Evolutionary conservation across 2,113 vertebrate species (phyloP).

Genomic region (Neoarius graeffei): DNA sequence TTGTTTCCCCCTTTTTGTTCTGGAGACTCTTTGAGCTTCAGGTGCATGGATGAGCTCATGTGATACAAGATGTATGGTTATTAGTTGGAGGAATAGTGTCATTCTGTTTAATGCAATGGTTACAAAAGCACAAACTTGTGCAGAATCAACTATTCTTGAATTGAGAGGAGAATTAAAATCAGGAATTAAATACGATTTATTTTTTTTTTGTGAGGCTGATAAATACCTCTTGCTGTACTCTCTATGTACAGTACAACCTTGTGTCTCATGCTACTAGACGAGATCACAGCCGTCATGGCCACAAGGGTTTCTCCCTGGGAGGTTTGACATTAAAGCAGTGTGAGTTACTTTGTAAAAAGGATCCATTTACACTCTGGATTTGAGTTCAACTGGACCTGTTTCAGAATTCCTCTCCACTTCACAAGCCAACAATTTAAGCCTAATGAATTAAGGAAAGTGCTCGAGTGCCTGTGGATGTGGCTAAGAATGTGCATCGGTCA

Average conservation of each 20-base stretch:
- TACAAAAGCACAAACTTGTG: background rate
- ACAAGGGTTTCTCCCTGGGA: slow-evolving; percentile 25
- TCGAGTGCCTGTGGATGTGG: background rate
- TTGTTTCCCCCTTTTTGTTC: background rate
- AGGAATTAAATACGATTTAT: background rate
- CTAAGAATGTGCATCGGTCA: background rate
- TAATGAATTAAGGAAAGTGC: slow-evolving; percentile 35
- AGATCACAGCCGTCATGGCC: background rate
- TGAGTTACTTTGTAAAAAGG: slow-evolving; percentile 37
- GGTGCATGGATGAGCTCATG: background rate
- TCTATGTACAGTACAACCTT: background rate
- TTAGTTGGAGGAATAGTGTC: background rate
- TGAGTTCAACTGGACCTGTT: slow-evolving; percentile 27
- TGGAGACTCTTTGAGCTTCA: background rate
- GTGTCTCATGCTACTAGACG: background rate
- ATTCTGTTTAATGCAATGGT: background rate
- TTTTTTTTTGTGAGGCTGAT: background rate
- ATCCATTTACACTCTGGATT: slow-evolving; percentile 39
- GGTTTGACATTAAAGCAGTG: slow-evolving; percentile 40
- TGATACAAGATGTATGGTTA: background rate
- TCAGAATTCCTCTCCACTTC: slow-evolving; percentile 41
- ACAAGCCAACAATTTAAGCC: slow-evolving; percentile 32
- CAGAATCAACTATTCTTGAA: background rate
- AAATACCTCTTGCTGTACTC: background rate
- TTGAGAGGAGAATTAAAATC: background rate